Evolutionary conservation across 2,888 invertebrate species (phyloP).

Genomic region (Drosophila rellima): DNA sequence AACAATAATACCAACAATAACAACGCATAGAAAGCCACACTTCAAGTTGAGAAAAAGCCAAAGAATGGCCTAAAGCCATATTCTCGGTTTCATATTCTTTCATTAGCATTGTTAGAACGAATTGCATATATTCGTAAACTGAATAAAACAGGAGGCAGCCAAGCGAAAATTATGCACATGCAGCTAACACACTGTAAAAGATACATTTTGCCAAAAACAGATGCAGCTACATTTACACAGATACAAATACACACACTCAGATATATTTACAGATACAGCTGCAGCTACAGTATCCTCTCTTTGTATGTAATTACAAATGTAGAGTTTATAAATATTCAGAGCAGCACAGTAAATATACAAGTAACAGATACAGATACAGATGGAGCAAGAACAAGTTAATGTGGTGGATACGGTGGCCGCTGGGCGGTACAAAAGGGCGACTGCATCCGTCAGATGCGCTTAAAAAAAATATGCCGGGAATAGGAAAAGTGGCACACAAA

Average conservation of each 20-base stretch:
- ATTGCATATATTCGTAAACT: slow-evolving; percentile 3
- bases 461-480: slow-evolving; percentile 37
- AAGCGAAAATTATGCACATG: slow-evolving; percentile 74
- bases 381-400: slow-evolving; percentile 31
- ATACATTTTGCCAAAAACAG: slow-evolving; percentile 42
- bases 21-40: slow-evolving; percentile 59
- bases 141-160: slow-evolving; percentile 47
- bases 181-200: slow-evolving; percentile 43
- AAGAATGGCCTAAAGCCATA: slow-evolving; percentile 28
- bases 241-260: not conserved
- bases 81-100: slow-evolving; percentile 29
- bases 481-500: slow-evolving; percentile 51
- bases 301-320: slow-evolving; percentile 68
- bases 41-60: slow-evolving; percentile 22
- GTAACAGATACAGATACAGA: slow-evolving; percentile 21
- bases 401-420: slow-evolving; percentile 17
- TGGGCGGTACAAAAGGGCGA: slow-evolving; percentile 11
- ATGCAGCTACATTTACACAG: slow-evolving; percentile 19
- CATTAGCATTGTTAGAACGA: slow-evolving; percentile 39
- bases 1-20: slow-evolving; percentile 29
- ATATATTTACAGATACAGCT: slow-evolving; percentile 2
- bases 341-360: slow-evolving; percentile 28
- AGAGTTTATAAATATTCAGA: slow-evolving; percentile 73
- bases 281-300: slow-evolving; percentile 21
- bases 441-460: slow-evolving; percentile 60